phyloP scores from a whole-genome alignment of 2,797 vertebrate species.

The Lepus oiostolus region DNA sequence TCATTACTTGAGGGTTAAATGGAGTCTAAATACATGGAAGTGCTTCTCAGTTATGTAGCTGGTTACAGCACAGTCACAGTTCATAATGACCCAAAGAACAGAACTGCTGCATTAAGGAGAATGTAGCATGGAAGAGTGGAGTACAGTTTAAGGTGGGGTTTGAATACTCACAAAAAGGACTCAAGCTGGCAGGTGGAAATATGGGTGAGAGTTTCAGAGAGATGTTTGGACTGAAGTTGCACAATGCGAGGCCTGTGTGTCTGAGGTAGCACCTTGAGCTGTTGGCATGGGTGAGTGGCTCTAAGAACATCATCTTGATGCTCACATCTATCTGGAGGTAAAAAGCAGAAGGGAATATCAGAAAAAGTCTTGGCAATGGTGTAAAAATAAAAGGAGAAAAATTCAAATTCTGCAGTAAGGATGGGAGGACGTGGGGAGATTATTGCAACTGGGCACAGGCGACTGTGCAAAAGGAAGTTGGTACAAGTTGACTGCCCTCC shows the following conservation, averaged over 20 bases:
- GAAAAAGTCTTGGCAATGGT: not conserved
- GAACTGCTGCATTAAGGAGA: not conserved
- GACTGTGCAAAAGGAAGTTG: not conserved
- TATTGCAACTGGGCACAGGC: not conserved
- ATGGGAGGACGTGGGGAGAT: not conserved
- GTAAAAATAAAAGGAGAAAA: conserved; percentile 11
- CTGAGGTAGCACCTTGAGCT: not conserved
- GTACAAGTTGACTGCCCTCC: not conserved
- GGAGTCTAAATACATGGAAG: not conserved
- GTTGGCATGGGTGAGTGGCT: accelerated
- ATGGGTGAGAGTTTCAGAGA: not conserved
- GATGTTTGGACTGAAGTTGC: not conserved
- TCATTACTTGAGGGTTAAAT: not conserved
- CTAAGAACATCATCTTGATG: not conserved
- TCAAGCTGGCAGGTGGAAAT: not conserved
- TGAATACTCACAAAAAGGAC: not conserved
- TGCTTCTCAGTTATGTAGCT: not conserved
- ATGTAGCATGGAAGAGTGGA: not conserved
- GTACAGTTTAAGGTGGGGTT: not conserved
- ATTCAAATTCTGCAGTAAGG: not conserved
- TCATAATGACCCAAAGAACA: not conserved
- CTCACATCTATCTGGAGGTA: not conserved
- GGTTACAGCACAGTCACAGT: not conserved
- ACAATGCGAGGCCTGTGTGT: accelerated
- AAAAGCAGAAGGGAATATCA: not conserved